Evolutionary conservation across 2,888 invertebrate genomes (phyloP), one percentile per base, ranked within the genome.

Genomic region (Heliconius charithonia): DNA sequence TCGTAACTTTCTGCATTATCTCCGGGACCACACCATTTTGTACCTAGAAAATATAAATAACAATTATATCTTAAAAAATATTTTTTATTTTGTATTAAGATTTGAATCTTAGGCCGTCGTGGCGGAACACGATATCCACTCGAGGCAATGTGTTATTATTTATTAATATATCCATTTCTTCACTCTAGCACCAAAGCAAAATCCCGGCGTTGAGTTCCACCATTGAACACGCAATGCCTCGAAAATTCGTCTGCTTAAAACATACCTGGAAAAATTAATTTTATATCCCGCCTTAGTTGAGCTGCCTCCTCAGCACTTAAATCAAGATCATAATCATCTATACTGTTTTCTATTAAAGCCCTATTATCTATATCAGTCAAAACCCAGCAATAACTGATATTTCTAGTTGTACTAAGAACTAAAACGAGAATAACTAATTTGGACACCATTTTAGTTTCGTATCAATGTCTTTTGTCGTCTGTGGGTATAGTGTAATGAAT

Each of bases 21-120:
- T 4, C 97, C 97, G 0, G 96, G 93, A 0, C 97, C 97, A 85
- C 97, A 97, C 97, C 97, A 98, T 91, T 97, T 97, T 0, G 97
- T 97, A 3, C 97, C 97, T 95, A 90, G 2, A 84, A 81, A n/a
- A 89, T 70, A 10, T 51, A 19, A 0, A 2, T 32, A 32, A 29
- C 9, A 32, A 32, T 32, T 32, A 32, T 32, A 32, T 32, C 32
- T 32, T 32, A n/a, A n/a, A n/a, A n/a, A n/a, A n/a, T n/a, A n/a
- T n/a, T n/a, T n/a, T n/a, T n/a, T n/a, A n/a, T n/a, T n/a, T n/a
- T n/a, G n/a, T n/a, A n/a, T n/a, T n/a, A n/a, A n/a, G n/a, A n/a
- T n/a, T n/a, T n/a, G n/a, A n/a, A n/a, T n/a, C n/a, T n/a, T n/a
- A n/a, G n/a, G n/a, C n/a, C n/a, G n/a, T n/a, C n/a, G n/a, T n/a